Percentiles rank a stretch among this genome's conserved stretches.
These are phyloP conservation scores for Ochotona princeps DNA, from an alignment of 2,113 vertebrate genomes.

Conservation along the genomic window DNA sequence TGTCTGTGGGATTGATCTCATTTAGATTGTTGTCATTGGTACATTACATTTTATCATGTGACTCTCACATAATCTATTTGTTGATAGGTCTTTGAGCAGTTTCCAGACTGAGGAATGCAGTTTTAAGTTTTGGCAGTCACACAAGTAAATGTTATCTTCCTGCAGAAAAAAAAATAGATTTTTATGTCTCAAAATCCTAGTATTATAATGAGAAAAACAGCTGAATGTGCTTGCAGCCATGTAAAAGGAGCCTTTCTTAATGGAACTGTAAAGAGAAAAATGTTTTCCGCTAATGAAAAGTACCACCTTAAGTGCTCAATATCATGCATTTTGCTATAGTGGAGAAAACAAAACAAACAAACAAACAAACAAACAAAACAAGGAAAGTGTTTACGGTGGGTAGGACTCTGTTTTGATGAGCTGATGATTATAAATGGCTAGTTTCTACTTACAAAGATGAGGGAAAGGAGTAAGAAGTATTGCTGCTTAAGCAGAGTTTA, in stretches of 20 bases:
- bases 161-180: constrained; percentile 4
- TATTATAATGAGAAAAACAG: not conserved
- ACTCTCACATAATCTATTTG: not conserved
- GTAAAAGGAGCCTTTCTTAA: constrained; percentile 47
- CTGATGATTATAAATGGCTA: not conserved
- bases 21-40: not conserved
- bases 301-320: not conserved
- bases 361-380: too few species aligned
- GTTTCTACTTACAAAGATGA: constrained; percentile 11
- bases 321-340: not conserved
- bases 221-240: constrained; percentile 4
- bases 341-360: not conserved
- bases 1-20: not conserved
- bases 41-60: not conserved
- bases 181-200: constrained; percentile 1
- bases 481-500: not conserved
- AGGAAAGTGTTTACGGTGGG: not conserved
- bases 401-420: not conserved
- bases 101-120: constrained; percentile 2
- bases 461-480: not conserved
- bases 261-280: constrained; percentile 21
- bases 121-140: constrained; percentile 3
- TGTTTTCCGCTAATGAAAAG: not conserved
- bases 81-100: not conserved
- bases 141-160: constrained; percentile 31